Conservation (phyloP, 2,797 vertebrate species). For the Fratercula arctica region DNA sequence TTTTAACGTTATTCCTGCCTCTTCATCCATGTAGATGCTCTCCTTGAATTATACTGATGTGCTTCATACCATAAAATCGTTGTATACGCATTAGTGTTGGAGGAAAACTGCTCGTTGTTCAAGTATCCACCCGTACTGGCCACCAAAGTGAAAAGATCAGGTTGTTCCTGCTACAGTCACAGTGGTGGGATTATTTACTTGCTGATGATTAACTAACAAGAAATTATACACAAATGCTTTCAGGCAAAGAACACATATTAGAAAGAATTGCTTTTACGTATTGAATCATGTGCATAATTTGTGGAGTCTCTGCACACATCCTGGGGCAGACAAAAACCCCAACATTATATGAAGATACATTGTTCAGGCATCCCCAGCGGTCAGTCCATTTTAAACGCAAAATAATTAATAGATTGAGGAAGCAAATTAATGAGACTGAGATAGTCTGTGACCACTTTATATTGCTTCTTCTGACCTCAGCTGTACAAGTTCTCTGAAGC, state of each 20-base stretch:
- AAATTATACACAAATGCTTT: neutral
- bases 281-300: neutral
- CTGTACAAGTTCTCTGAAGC: neutral
- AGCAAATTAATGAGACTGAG: neutral
- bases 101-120: neutral
- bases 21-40: neutral
- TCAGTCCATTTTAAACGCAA: slow-evolving; percentile 7
- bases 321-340: neutral
- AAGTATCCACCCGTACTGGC: neutral
- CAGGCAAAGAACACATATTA: neutral
- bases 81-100: neutral
- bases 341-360: neutral
- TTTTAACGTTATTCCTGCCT: neutral
- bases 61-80: neutral
- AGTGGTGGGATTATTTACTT: neutral
- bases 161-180: neutral
- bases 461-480: neutral
- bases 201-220: neutral
- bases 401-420: slow-evolving; percentile 3
- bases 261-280: neutral
- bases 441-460: neutral
- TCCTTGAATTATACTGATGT: neutral
- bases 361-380: neutral
- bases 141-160: neutral
- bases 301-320: neutral